Evolutionary conservation across 2,888 invertebrate genomes (phyloP).

Genomic region (Leptinotarsa peninsularis): DNA sequence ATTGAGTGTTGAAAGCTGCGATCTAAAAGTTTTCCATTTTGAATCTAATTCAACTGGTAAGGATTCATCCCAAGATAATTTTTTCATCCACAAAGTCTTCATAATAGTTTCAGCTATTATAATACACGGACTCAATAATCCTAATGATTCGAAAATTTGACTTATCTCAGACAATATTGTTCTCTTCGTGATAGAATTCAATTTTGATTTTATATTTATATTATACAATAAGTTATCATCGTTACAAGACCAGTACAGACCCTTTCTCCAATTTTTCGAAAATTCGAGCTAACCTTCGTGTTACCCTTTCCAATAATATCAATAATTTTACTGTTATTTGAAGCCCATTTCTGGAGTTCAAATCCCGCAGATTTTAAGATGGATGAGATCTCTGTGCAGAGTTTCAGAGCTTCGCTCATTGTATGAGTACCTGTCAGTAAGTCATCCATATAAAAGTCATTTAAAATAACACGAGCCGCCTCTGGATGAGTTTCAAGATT

Average conservation of each 20-base stretch:
- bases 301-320: background rate
- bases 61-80: constrained; percentile 25
- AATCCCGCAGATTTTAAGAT: constrained; percentile 11
- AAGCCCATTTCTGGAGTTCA: constrained; percentile 22
- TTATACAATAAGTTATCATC: constrained; percentile 27
- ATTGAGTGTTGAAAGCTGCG: constrained; percentile 15
- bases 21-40: constrained; percentile 14
- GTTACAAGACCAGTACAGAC: constrained; percentile 23
- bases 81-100: constrained; percentile 21
- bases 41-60: background rate
- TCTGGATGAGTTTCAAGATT: constrained; percentile 25
- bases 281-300: background rate
- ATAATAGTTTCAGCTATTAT: constrained; percentile 27
- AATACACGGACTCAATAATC: constrained; percentile 32
- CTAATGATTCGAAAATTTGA: constrained; percentile 34
- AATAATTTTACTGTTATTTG: constrained; percentile 6
- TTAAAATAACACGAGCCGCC: constrained; percentile 22
- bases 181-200: constrained; percentile 23
- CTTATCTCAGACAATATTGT: constrained; percentile 28
- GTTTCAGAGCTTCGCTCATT: constrained; percentile 20
- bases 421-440: constrained; percentile 28
- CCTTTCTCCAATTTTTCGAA: constrained; percentile 2
- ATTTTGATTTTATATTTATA: background rate
- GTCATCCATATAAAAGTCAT: constrained; percentile 40
- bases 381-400: constrained; percentile 18